Evolutionary conservation across 2,888 invertebrate species (phyloP).

Genomic region (Acanthopleura granulata): DNA sequence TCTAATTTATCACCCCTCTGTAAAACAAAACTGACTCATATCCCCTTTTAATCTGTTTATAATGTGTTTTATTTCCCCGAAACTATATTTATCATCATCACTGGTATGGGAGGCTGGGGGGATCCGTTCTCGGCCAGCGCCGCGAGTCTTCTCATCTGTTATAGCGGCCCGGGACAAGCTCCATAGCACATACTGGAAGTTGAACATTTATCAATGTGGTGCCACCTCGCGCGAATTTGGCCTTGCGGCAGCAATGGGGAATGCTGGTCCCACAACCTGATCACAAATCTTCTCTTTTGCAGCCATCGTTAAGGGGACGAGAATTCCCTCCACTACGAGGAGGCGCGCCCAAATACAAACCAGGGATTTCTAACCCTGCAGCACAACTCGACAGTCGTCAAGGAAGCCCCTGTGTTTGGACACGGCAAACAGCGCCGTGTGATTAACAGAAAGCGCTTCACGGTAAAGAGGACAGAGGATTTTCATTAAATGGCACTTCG

Average conservation of each 20-base stretch:
- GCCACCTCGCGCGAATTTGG: neutral
- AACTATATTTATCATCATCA: too few relatives aligned
- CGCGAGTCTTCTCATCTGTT: too few relatives aligned
- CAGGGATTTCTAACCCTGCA: neutral
- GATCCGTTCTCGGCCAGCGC: too few relatives aligned
- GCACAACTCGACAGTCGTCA: neutral
- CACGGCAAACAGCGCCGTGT: neutral
- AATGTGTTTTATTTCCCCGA: too few relatives aligned
- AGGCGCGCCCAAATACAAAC: neutral
- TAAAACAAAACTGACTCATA: too few relatives aligned
- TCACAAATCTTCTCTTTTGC: neutral
- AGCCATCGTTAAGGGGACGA: neutral
- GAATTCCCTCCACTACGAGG: neutral
- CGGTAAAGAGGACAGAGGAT: neutral
- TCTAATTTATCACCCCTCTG: too few relatives aligned
- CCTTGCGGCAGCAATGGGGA: neutral
- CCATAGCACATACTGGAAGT: neutral
- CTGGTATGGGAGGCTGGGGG: too few relatives aligned
- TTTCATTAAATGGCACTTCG: constrained; percentile 1
- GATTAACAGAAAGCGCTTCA: neutral
- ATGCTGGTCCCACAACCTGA: neutral
- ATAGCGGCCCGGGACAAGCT: too few relatives aligned
- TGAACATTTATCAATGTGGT: constrained; percentile 2
- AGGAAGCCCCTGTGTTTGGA: neutral
- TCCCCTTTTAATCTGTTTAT: too few relatives aligned